phyloP scores from a whole-genome alignment of 2,797 vertebrate genomes.

The Sebastes umbrosus region DNA sequence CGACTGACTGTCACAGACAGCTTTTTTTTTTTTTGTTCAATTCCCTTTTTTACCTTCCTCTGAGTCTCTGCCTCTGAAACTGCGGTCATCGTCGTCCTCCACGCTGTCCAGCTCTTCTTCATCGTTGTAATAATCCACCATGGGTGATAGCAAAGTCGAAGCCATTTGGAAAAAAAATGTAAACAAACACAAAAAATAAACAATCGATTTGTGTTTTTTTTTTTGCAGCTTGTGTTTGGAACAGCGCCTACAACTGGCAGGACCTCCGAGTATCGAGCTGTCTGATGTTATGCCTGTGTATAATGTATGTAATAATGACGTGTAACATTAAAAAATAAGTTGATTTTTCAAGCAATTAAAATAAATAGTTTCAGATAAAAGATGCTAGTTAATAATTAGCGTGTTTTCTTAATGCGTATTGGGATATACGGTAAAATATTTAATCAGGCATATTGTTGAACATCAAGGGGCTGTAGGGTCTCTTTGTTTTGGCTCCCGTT shows the following conservation, averaged over 20 bases:
- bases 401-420: rapidly evolving
- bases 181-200: slow-evolving; percentile 79
- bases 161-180: slow-evolving; percentile 79
- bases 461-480: neutral
- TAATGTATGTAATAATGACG: neutral
- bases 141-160: slow-evolving; percentile 86
- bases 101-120: slow-evolving; percentile 95
- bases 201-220: slow-evolving; percentile 74
- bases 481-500: slow-evolving; percentile 29
- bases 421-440: rapidly evolving
- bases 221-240: slow-evolving; percentile 68
- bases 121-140: slow-evolving; percentile 95
- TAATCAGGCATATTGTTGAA: slow-evolving; percentile 35
- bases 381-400: rapidly evolving
- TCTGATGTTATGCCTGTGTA: slow-evolving; percentile 57
- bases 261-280: slow-evolving; percentile 55
- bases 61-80: slow-evolving; percentile 93
- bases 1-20: neutral
- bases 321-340: rapidly evolving
- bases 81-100: slow-evolving; percentile 95
- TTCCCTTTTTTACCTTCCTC: slow-evolving; percentile 87
- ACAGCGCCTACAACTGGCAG: slow-evolving; percentile 78
- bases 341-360: rapidly evolving
- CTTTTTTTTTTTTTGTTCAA: neutral
- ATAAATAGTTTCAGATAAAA: rapidly evolving